Conservation (phyloP, 30 jellyfish, hydroid and myxozoan genomes). For the Aurelia aurita complex sp. Pacific region DNA sequence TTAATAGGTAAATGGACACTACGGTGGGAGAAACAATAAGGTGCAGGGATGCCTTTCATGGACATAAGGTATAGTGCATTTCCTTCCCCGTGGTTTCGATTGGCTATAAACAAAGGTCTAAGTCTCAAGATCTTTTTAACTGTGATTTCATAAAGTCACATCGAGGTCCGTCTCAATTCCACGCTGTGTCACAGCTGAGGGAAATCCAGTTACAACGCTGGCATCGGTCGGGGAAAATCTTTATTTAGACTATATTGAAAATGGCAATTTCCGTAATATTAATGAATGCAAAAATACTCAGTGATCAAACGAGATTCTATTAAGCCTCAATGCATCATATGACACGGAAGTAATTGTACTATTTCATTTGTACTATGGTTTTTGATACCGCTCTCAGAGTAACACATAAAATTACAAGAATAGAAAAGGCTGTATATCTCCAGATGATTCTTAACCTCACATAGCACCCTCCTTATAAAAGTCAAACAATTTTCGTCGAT, state of each 20-base stretch:
- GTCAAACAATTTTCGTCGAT: too few relatives aligned
- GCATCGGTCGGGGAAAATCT: background rate
- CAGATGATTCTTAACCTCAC: too few relatives aligned
- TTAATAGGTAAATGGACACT: constrained; percentile 5
- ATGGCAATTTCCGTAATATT: too few relatives aligned
- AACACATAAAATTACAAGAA: too few relatives aligned
- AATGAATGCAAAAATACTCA: too few relatives aligned
- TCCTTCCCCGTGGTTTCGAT: constrained; percentile 12
- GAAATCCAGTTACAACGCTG: constrained; percentile 30
- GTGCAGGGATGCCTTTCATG: background rate
- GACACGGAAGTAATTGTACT: too few relatives aligned
- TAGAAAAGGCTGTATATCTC: too few relatives aligned
- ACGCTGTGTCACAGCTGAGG: constrained; percentile 52
- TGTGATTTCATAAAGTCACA: constrained; percentile 25
- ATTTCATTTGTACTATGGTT: too few relatives aligned
- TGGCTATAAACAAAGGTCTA: background rate
- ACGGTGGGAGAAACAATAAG: background rate
- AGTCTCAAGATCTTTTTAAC: background rate
- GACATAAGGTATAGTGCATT: background rate
- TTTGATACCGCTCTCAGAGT: too few relatives aligned
- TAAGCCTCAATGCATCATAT: too few relatives aligned
- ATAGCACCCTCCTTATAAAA: too few relatives aligned
- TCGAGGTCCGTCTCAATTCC: constrained; percentile 61
- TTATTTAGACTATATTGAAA: too few relatives aligned
- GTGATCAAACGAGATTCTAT: background rate